Evolutionary conservation across 2,113 vertebrate species (phyloP).

Genomic region (Choloepus hoffmanni): DNA sequence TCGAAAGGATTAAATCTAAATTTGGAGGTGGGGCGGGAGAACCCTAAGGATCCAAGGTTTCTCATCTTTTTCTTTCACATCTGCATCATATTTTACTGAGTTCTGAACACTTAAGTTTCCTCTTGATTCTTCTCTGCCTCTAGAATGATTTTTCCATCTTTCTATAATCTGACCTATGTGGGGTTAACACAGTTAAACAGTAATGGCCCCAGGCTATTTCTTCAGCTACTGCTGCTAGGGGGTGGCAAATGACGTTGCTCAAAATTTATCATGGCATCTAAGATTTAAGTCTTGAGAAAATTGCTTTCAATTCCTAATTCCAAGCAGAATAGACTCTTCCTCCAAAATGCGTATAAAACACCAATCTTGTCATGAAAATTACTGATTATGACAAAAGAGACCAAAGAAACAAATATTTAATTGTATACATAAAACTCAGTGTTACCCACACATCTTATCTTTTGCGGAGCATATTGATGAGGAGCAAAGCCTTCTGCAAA

Average conservation of each 20-base stretch:
- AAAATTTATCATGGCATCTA: background rate
- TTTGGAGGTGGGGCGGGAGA: background rate
- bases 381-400: background rate
- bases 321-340: background rate
- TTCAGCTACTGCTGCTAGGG: background rate
- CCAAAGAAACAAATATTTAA: background rate
- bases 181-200: background rate
- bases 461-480: background rate
- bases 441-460: background rate
- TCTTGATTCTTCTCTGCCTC: background rate
- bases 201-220: background rate
- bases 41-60: background rate
- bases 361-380: background rate
- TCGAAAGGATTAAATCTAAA: slow-evolving; percentile 36
- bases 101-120: background rate
- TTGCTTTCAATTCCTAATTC: background rate
- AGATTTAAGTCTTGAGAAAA: background rate
- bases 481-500: slow-evolving; percentile 3
- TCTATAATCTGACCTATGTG: background rate
- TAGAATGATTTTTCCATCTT: background rate
- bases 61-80: slow-evolving; percentile 8
- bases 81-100: background rate
- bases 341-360: background rate
- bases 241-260: background rate
- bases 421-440: background rate